A percentile compares a stretch with the other conserved stretches of the same genome.
phyloP scores from a whole-genome alignment of 1,140 invertebrate species.

The Rhyzopertha dominica region DNA sequence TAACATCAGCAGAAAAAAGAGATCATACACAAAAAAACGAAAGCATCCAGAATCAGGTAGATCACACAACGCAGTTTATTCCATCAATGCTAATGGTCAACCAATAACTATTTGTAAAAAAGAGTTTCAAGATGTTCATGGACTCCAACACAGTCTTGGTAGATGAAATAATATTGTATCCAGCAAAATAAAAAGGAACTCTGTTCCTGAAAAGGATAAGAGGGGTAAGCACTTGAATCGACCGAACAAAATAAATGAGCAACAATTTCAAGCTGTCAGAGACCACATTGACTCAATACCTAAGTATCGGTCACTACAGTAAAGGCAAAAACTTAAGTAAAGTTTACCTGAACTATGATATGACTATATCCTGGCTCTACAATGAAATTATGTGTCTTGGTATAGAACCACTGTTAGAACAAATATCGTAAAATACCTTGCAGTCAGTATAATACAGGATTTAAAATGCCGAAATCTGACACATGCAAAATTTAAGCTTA shows the following conservation, averaged over 20 bases:
- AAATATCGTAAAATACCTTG: slow-evolving; percentile 11
- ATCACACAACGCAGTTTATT: no score
- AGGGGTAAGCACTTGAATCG: slow-evolving; percentile 3
- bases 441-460: slow-evolving; percentile 10
- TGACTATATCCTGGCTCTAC: slow-evolving; percentile 10
- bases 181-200: no score
- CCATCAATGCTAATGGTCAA: no score
- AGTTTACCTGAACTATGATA: slow-evolving; percentile 12
- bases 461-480: slow-evolving; percentile 13
- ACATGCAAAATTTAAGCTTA: slow-evolving; percentile 10
- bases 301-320: slow-evolving; percentile 13
- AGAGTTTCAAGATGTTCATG: slow-evolving; percentile 5
- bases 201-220: slow-evolving; percentile 8
- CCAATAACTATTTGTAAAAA: no score
- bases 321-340: slow-evolving; percentile 4
- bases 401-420: slow-evolving; percentile 2
- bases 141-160: not conserved
- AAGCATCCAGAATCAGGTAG: no score
- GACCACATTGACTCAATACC: slow-evolving; percentile 14
- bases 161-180: no score
- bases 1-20: no score
- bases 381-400: slow-evolving; percentile 11
- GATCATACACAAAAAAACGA: no score
- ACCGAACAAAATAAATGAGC: slow-evolving; percentile 2
- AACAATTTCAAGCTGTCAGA: slow-evolving; percentile 5